Conservation (phyloP, 2,113 vertebrate species). For the Scortum barcoo region DNA sequence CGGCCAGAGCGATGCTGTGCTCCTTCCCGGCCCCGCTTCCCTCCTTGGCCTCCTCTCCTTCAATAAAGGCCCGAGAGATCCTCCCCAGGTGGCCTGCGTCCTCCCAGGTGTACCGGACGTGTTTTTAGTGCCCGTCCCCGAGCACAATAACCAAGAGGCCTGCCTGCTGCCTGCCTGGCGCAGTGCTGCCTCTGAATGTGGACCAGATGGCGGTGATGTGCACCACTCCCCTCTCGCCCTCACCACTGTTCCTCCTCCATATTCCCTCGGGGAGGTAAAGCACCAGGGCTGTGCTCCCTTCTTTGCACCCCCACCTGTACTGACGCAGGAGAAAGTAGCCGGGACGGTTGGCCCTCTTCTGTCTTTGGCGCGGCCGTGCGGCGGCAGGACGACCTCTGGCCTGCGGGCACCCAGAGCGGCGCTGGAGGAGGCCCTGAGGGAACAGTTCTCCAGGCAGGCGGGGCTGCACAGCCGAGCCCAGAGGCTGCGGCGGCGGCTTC, state of each 20-base stretch:
- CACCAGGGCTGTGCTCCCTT: constrained; percentile 53
- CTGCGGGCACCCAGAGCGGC: constrained; percentile 56
- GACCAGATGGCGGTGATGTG: constrained; percentile 70
- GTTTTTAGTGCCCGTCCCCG: constrained; percentile 78
- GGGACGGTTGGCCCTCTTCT: constrained; percentile 53
- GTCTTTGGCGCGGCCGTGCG: constrained; percentile 61
- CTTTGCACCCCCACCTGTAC: constrained; percentile 74
- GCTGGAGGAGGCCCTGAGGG: constrained; percentile 77
- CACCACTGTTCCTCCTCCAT: constrained; percentile 35
- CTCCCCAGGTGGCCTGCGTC: constrained; percentile 77
- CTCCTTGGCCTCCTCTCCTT: constrained; percentile 76
- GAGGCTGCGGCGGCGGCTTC: constrained; percentile 88
- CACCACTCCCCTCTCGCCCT: constrained; percentile 15
- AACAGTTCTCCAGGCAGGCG: constrained; percentile 85
- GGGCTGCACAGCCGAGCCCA: constrained; percentile 83
- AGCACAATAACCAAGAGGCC: constrained; percentile 81
- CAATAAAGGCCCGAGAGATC: constrained; percentile 73
- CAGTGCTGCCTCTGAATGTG: constrained; percentile 28
- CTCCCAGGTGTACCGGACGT: constrained; percentile 74
- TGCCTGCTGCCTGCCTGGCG: constrained; percentile 58
- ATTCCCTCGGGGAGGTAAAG: constrained; percentile 62
- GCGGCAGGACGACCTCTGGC: constrained; percentile 61
- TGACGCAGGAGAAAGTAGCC: constrained; percentile 76
- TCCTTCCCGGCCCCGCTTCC: constrained; percentile 84
- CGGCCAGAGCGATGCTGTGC: constrained; percentile 81